Evolutionary conservation across 1,140 invertebrate species (phyloP).

Genomic region (Hesperophylax magnus): DNA sequence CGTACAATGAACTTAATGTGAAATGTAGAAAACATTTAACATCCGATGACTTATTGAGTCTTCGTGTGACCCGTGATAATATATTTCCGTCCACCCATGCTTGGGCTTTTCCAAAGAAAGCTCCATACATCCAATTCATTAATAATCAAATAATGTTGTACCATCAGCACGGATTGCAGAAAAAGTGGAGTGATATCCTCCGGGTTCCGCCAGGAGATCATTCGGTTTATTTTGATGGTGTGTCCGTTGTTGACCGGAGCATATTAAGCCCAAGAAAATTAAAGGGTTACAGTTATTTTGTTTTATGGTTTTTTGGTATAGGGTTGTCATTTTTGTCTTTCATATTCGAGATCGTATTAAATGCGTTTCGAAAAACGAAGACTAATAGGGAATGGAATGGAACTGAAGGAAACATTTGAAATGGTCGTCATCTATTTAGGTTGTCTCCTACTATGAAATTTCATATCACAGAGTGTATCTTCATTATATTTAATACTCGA

Average conservation of each 20-base stretch:
- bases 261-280: background rate
- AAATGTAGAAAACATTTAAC: background rate
- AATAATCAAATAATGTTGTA: background rate
- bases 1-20: background rate
- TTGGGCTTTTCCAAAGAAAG: slow-evolving; percentile 1
- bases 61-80: background rate
- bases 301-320: slow-evolving; percentile 19
- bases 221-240: slow-evolving; percentile 9
- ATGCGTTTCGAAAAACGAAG: too few species aligned
- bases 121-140: background rate
- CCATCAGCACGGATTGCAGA: background rate
- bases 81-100: background rate
- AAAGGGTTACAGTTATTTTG: background rate
- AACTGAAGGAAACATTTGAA: too few species aligned
- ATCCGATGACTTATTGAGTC: background rate
- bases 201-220: background rate
- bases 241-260: background rate
- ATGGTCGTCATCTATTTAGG: too few species aligned
- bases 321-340: background rate
- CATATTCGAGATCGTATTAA: too few species aligned
- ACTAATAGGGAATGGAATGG: too few species aligned
- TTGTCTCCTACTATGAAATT: too few species aligned
- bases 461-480: too few species aligned
- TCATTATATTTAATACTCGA: too few species aligned
- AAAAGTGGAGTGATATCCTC: background rate